Percentiles rank a stretch among this genome's conserved stretches.
Conservation (phyloP, 2,113 vertebrate genomes). For the Microcebus lehilahytsara region DNA sequence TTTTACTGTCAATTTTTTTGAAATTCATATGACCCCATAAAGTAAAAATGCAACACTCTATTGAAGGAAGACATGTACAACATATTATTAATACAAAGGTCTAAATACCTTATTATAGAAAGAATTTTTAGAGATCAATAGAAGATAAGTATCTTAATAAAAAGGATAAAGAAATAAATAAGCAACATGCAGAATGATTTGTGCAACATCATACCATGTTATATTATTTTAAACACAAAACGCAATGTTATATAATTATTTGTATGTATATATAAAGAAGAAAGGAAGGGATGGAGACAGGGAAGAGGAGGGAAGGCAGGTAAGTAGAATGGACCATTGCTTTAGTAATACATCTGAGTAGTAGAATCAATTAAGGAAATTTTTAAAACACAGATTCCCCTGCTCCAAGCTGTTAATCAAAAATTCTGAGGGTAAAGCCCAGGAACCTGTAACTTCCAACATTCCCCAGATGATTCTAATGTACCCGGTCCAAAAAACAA, state of each 20-base stretch:
- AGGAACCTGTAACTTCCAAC: background rate
- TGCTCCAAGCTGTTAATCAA: background rate
- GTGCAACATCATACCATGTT: background rate
- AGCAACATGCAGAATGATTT: background rate
- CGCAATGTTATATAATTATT: background rate
- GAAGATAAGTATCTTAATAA: background rate
- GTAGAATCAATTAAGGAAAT: background rate
- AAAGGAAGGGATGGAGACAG: no score
- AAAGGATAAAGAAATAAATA: background rate
- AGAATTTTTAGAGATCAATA: background rate
- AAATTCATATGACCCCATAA: background rate
- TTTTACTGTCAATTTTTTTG: background rate
- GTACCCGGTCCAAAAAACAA: background rate
- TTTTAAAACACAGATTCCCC: background rate
- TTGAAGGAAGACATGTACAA: background rate
- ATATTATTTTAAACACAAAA: background rate
- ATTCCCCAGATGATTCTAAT: background rate
- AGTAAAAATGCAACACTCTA: background rate
- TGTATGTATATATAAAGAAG: background rate
- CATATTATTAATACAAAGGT: background rate
- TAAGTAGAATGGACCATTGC: background rate
- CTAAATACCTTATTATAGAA: background rate
- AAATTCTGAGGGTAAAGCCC: background rate
- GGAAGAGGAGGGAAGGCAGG: background rate
- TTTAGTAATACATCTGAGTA: background rate